Base-by-base conservation (phyloP, 2,113 vertebrate species). In the Acrocephalus kingi region DNA sequence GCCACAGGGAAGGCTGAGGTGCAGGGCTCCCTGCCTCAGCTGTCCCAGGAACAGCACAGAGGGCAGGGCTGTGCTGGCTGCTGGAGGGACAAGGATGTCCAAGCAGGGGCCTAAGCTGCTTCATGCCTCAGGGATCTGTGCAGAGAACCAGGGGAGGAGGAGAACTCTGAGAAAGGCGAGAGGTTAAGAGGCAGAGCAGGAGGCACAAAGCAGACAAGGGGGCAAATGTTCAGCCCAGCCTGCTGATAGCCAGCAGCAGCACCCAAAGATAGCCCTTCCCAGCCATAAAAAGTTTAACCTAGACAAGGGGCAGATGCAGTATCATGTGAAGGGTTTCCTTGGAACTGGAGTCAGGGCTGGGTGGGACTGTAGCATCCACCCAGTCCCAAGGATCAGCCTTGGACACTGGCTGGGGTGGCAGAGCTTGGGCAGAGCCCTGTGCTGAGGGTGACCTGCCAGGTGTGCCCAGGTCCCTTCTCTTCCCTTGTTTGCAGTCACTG, bases 311-410 rank as follows among this genome's bases (percentile, higher is more conserved):
- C 66, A 69, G 74, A 84, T 81, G 81, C 49, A 39, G 12, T 43
- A 14, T 43, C 0, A 0, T 49, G 41, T 7, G 4, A 46, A 84
- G 23, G 54, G 56, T 55, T 91, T 71, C 75, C 72, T 25, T 71
- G 89, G 48, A 85, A 61, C 51, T 15, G 54, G 58, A 76, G 54
- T 45, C 71, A 2, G 71, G 41, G 37, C 85, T 76, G 88, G 78
- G 58, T 58, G 75, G 83, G 85, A 28, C 45, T n/a, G 71, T 5
- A 39, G 64, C 45, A 55, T 23, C 82, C 66, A 49, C 22, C 35
- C 0, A 0, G 30, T 13, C 31, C 54, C 45, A 1, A 4, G 3
- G 41, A 35, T 14, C 15, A 73, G 37, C 11, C 35, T 39, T 2
- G 17, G 62, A 1, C 5, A 0, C 56, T 33, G 75, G 45, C 72